These are phyloP conservation scores for Mesodorylaimus sp. DNA, from an alignment of 2,888 invertebrate species.

Conservation along the genomic window DNA sequence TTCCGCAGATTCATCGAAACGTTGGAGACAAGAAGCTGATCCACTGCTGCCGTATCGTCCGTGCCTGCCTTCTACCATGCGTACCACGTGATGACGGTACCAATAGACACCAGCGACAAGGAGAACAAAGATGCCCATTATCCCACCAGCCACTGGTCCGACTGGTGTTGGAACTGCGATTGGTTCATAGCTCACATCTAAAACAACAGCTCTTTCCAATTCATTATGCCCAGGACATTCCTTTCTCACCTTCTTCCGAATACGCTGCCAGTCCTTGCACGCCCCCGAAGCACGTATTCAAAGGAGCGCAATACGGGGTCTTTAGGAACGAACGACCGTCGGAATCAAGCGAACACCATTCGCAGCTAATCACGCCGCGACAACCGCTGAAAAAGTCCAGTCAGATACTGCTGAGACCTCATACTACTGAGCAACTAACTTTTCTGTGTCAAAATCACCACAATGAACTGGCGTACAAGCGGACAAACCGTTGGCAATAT, in stretches of 20 bases:
- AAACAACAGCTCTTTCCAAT: slow-evolving; percentile 24
- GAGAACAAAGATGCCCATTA: slow-evolving; percentile 58
- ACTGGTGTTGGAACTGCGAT: slow-evolving; percentile 43
- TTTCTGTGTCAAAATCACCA: no score
- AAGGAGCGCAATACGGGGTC: slow-evolving; percentile 57
- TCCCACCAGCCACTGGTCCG: slow-evolving; percentile 66
- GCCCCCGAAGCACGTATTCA: slow-evolving; percentile 65
- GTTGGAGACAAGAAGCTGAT: background rate
- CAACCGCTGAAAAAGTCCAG: slow-evolving; percentile 32
- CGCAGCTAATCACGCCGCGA: slow-evolving; percentile 59
- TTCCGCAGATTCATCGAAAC: background rate
- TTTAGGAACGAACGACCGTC: slow-evolving; percentile 50
- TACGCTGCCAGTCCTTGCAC: no score
- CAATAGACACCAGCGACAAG: slow-evolving; percentile 66
- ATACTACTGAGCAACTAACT: no score
- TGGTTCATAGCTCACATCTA: background rate
- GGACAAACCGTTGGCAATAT: no score
- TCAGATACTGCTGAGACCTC: no score
- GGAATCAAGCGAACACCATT: slow-evolving; percentile 67
- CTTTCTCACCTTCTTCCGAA: no score
- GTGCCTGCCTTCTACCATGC: slow-evolving; percentile 15
- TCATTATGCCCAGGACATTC: no score
- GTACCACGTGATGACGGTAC: slow-evolving; percentile 44
- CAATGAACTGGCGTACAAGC: no score
- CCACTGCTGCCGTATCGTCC: background rate